phyloP scores from a whole-genome alignment of 2,888 invertebrate species.

The Caenorhabditis panamensis region DNA sequence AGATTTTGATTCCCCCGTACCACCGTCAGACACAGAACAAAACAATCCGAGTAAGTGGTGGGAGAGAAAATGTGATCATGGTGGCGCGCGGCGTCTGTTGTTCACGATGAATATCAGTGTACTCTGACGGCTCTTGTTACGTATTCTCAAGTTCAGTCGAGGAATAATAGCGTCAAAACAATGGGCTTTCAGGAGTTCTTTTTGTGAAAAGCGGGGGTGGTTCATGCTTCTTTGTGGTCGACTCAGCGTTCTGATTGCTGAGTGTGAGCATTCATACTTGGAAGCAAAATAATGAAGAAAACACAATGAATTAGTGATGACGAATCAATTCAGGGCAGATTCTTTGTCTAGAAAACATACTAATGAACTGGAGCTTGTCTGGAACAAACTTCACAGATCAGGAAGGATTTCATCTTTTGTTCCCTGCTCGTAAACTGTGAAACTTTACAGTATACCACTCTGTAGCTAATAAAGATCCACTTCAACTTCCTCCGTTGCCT shows the following conservation, averaged over 20 bases:
- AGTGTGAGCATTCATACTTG: slow-evolving; percentile 2
- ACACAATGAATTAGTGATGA: slow-evolving; percentile 18
- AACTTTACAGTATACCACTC: too few species aligned
- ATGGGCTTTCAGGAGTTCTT: not conserved
- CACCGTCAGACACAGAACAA: slow-evolving; percentile 22
- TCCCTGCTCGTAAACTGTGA: too few species aligned
- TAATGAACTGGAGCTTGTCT: not conserved
- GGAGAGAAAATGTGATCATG: not conserved
- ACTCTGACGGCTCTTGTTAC: slow-evolving; percentile 9
- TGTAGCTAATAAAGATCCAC: too few species aligned
- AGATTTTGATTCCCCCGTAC: slow-evolving; percentile 13
- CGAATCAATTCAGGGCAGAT: slow-evolving; percentile 10
- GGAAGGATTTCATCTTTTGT: too few species aligned
- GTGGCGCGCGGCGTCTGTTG: not conserved
- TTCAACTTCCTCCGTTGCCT: too few species aligned
- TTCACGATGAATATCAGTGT: slow-evolving; percentile 3
- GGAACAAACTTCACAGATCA: not conserved
- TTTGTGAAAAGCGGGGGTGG: not conserved
- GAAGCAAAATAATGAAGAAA: not conserved
- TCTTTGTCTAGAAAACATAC: not conserved
- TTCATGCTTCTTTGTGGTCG: too few species aligned
- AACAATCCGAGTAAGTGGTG: slow-evolving; percentile 41
- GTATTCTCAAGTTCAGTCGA: slow-evolving; percentile 1
- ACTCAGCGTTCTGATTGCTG: too few species aligned
- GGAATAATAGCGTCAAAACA: not conserved